A percentile compares a stretch with the other conserved stretches of the same genome.
phyloP scores from a whole-genome alignment of 2,113 vertebrate species.

The Chrysochloris asiatica region DNA sequence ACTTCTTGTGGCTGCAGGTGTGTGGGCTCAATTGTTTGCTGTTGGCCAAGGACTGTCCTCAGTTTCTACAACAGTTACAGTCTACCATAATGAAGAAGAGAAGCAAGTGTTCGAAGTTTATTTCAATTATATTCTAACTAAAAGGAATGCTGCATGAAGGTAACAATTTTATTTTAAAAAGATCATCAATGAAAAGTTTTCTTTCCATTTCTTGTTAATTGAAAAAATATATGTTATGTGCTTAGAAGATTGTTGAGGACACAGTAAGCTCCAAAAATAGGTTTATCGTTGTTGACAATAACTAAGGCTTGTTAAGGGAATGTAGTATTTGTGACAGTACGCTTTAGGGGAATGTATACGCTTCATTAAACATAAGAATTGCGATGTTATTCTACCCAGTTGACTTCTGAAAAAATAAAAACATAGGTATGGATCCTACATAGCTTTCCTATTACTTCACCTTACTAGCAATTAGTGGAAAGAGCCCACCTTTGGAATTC shows the following conservation, averaged over 20 bases:
- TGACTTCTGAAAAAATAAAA: neutral
- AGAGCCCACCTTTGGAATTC: neutral
- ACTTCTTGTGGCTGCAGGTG: too few species aligned
- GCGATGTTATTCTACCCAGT: neutral
- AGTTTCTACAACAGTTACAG: neutral
- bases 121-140: neutral
- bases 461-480: neutral
- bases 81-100: neutral
- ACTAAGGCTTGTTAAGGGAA: neutral
- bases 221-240: neutral
- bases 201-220: neutral
- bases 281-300: neutral
- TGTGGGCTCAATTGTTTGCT: neutral
- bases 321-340: neutral
- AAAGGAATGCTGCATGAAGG: neutral
- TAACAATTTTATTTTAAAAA: neutral
- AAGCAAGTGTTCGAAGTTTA: neutral
- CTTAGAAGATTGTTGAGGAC: constrained; percentile 13
- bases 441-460: neutral
- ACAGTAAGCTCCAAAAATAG: neutral
- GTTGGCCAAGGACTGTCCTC: neutral
- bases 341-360: neutral
- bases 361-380: constrained; percentile 8
- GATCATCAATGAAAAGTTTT: neutral
- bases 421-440: too few species aligned